Evolutionary conservation across 2,113 vertebrate genomes (phyloP).

Genomic region (Thunnus thynnus): DNA sequence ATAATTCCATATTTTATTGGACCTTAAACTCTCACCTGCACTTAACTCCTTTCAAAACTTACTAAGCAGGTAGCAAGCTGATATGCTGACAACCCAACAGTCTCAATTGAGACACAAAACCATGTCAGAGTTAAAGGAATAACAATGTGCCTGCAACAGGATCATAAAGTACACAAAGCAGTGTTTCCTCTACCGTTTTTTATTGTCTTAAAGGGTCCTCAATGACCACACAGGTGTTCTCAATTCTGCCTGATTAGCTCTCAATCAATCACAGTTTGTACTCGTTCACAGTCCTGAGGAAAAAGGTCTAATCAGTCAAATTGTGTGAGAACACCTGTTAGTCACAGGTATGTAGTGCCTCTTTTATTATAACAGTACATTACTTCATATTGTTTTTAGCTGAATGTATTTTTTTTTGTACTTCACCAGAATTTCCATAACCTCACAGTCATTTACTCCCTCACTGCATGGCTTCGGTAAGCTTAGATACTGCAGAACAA

Average conservation of each 20-base stretch:
- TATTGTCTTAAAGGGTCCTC: not conserved
- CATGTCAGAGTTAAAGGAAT: not conserved
- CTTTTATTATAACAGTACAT: not conserved
- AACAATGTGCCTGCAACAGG: not conserved
- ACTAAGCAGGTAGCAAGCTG: not conserved
- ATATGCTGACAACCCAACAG: not conserved
- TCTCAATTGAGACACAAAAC: constrained; percentile 4
- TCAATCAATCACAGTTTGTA: not conserved
- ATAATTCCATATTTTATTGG: not conserved
- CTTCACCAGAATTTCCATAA: not conserved
- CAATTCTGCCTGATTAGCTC: not conserved
- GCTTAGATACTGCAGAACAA: not conserved
- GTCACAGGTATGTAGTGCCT: not conserved
- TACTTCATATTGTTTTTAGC: not conserved
- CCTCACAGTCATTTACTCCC: not conserved
- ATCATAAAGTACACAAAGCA: not conserved
- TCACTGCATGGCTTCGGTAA: not conserved
- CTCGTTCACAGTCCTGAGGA: not conserved
- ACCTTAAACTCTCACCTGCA: not conserved
- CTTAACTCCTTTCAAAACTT: not conserved
- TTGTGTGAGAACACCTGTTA: constrained; percentile 9
- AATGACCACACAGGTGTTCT: not conserved
- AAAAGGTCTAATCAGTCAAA: constrained; percentile 7
- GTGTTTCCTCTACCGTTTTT: not conserved
- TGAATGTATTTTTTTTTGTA: not conserved